Evolutionary conservation across 2,888 invertebrate genomes (phyloP), one percentile per base, ranked within the genome.

Genomic region (Hydroisotoma schaefferi): DNA sequence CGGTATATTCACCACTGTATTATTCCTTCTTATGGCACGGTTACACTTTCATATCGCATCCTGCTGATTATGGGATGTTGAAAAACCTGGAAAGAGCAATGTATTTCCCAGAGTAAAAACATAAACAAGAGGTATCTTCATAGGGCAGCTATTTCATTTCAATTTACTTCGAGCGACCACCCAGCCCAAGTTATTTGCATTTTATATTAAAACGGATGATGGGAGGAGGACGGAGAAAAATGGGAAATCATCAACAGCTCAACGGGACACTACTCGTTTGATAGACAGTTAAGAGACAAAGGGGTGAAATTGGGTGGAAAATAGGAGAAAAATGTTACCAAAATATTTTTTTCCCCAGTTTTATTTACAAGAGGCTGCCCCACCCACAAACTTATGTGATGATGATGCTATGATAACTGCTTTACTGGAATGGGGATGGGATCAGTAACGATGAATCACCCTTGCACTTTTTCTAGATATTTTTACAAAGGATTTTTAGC

Each of bases 201-300:
- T 53, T 53, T 53, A 53, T 53, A 53, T 53, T 53, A 53, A 53
- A 53, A 53, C n/a, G 10, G 10, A 37, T 40, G 37, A 15, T 33
- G 20, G 53, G 38, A 40, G 37, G 53, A 53, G 40, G n/a, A 53
- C 15, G 53, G 23, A 5, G n/a, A 40, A 53, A 53, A 40, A 53
- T 40, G 40, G 26, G 40, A n/a, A 53, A 40, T 40, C 38, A 53
- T 53, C 38, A 53, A 12, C 4, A 22, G 10, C 53, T 22, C 53
- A 23, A 38, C 43, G 53, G 53, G 53, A 23, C n/a, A 53, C 40
- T 52, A 8, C n/a, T n/a, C n/a, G 52, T 12, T 18, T 40, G 53
- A 53, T 53, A 53, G 53, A 53, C 53, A 53, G 53, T 53, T 37
- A 52, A 20, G 52, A 52, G 37, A 46, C 46, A 52, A 52, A 52